Evolutionary conservation across 2,113 vertebrate species (phyloP).

Genomic region (Pteronura brasiliensis): DNA sequence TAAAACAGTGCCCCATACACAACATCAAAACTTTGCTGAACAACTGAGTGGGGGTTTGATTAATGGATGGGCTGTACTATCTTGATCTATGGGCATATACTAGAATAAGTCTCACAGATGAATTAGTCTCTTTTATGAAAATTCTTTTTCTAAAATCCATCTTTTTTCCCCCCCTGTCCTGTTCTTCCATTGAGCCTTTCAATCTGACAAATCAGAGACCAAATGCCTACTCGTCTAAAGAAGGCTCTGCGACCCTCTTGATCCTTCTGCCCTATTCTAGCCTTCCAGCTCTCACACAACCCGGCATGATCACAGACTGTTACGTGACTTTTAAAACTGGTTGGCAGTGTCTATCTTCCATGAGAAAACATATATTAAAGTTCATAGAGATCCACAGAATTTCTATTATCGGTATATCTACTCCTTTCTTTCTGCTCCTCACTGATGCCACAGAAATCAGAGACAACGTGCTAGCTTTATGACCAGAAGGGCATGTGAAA

Average conservation of each 20-base stretch:
- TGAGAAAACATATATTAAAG: neutral
- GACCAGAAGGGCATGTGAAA: neutral
- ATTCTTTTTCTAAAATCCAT: neutral
- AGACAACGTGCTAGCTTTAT: neutral
- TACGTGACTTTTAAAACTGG: neutral
- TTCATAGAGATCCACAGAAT: neutral
- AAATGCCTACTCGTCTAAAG: neutral
- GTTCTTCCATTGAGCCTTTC: neutral
- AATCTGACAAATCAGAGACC: neutral
- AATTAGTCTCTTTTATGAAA: neutral
- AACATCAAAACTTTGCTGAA: neutral
- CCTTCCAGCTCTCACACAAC: neutral
- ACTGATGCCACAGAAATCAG: neutral
- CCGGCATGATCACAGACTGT: neutral
- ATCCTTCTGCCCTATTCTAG: neutral
- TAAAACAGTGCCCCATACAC: neutral
- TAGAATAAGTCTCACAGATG: neutral
- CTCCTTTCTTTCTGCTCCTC: neutral
- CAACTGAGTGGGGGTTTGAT: neutral
- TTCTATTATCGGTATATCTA: neutral
- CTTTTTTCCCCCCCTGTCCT: neutral
- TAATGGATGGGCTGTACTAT: neutral
- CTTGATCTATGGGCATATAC: neutral
- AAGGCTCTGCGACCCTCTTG: neutral
- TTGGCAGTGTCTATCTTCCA: neutral